These are phyloP conservation scores for Vidua chalybeata DNA, from an alignment of 2,113 vertebrate genomes.

Conservation along the genomic window DNA sequence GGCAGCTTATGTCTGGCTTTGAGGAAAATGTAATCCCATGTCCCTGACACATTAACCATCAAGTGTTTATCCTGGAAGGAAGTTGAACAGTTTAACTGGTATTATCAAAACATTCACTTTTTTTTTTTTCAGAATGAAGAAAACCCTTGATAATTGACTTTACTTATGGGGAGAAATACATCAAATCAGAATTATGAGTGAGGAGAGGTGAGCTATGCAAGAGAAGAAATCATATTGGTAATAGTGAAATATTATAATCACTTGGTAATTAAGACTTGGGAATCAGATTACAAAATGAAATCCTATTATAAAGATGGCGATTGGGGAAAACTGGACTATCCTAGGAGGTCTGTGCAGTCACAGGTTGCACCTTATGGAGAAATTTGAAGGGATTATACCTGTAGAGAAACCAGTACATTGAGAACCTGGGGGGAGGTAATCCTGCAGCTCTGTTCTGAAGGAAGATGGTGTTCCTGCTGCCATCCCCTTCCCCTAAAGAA, in stretches of 20 bases:
- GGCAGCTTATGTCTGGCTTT: background rate
- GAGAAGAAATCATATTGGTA: background rate
- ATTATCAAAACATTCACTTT: background rate
- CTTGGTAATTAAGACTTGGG: background rate
- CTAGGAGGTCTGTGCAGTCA: background rate
- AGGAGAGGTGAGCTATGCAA: background rate
- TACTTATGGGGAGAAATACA: background rate
- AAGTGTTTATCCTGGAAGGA: conserved; percentile 1
- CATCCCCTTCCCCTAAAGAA: background rate
- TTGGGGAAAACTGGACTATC: background rate
- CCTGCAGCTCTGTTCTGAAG: background rate
- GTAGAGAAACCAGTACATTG: background rate
- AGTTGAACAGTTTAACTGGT: background rate
- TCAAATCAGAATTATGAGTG: background rate
- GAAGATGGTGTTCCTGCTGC: background rate
- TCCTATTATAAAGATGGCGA: background rate
- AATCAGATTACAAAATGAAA: background rate
- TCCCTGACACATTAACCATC: background rate
- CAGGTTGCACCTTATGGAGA: background rate
- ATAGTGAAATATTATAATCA: background rate
- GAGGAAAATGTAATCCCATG: background rate
- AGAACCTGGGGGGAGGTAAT: background rate
- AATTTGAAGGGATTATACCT: background rate
- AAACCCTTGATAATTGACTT: background rate
- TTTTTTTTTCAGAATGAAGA: background rate